Percentiles rank a stretch among this genome's conserved stretches.
Evolutionary conservation across 1,140 invertebrate species (phyloP).

Genomic region (Penaeus japonicus): DNA sequence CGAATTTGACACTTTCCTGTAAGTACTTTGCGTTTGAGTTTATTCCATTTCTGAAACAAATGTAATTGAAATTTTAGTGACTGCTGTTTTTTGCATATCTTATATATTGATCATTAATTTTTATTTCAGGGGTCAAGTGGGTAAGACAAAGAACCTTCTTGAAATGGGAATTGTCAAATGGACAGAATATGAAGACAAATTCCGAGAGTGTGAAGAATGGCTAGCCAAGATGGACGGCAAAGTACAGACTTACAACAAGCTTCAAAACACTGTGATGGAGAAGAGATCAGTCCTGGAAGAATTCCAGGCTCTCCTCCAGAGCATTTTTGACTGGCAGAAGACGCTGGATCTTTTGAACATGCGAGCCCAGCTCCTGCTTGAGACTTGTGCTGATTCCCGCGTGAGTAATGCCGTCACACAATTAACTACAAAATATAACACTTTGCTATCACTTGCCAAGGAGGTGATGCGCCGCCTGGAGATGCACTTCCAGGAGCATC

Average conservation of each 20-base stretch:
- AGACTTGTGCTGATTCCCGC: constrained; percentile 91
- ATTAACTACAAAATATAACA: constrained; percentile 92
- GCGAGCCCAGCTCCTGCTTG: constrained; percentile 85
- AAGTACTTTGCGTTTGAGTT: constrained; percentile 72
- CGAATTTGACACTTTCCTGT: constrained; percentile 66
- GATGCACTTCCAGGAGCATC: constrained; percentile 81
- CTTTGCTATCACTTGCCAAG: constrained; percentile 88
- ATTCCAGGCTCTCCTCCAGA: constrained; percentile 85
- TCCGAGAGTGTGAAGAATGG: constrained; percentile 87
- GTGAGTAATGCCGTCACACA: constrained; percentile 94
- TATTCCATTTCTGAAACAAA: constrained; percentile 56
- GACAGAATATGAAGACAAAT: constrained; percentile 95
- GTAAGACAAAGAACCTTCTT: constrained; percentile 81
- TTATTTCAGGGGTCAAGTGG: constrained; percentile 65
- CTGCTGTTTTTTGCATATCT: constrained; percentile 7
- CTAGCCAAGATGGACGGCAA: constrained; percentile 84
- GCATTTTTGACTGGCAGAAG: constrained; percentile 91
- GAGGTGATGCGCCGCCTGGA: constrained; percentile 91
- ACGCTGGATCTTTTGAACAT: constrained; percentile 91
- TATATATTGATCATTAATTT: neutral
- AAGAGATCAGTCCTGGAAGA: constrained; percentile 89
- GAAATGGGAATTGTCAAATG: constrained; percentile 92
- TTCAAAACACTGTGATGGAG: constrained; percentile 86
- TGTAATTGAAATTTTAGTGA: neutral
- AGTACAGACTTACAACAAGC: constrained; percentile 88